phyloP scores from a whole-genome alignment of 2,888 invertebrate genomes.

The Adineta ricciae region DNA sequence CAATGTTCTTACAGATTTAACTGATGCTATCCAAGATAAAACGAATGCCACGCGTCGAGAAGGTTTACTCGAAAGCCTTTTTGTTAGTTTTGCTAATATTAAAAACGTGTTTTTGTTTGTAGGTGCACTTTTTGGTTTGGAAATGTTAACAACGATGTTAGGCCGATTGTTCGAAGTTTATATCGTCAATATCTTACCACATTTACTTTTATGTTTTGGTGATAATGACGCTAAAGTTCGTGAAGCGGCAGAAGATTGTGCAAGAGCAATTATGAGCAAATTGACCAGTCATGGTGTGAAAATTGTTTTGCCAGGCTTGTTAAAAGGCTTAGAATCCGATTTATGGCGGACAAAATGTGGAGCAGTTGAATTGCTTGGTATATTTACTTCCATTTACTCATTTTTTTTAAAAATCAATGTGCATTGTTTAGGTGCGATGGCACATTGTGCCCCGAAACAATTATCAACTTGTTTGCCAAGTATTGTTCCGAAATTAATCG shows the following conservation, averaged over 20 bases:
- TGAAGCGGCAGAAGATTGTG: conserved; percentile 83
- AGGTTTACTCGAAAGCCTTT: conserved; percentile 53
- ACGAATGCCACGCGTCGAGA: conserved; percentile 86
- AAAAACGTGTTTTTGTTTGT: background rate
- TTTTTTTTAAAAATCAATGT: too few relatives aligned
- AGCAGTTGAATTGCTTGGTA: conserved; percentile 31
- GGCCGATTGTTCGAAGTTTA: conserved; percentile 96
- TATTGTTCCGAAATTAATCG: conserved; percentile 92
- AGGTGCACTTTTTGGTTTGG: conserved; percentile 30
- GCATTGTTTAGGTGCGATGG: conserved; percentile 71
- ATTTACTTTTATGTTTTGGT: conserved; percentile 85
- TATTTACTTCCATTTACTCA: too few relatives aligned
- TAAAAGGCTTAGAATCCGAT: conserved; percentile 87
- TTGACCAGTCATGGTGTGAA: conserved; percentile 93
- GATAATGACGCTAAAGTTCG: conserved; percentile 85
- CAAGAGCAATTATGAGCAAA: conserved; percentile 79
- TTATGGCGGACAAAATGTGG: conserved; percentile 88
- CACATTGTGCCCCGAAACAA: conserved; percentile 96
- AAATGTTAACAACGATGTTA: conserved; percentile 47
- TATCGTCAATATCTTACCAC: conserved; percentile 88
- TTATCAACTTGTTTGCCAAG: conserved; percentile 90
- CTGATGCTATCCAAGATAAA: conserved; percentile 86
- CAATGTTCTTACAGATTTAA: conserved; percentile 84
- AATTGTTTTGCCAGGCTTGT: conserved; percentile 79
- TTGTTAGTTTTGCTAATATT: conserved; percentile 35